phyloP scores from a whole-genome alignment of 2,888 invertebrate species.

The Lasioglossum villosulum region DNA sequence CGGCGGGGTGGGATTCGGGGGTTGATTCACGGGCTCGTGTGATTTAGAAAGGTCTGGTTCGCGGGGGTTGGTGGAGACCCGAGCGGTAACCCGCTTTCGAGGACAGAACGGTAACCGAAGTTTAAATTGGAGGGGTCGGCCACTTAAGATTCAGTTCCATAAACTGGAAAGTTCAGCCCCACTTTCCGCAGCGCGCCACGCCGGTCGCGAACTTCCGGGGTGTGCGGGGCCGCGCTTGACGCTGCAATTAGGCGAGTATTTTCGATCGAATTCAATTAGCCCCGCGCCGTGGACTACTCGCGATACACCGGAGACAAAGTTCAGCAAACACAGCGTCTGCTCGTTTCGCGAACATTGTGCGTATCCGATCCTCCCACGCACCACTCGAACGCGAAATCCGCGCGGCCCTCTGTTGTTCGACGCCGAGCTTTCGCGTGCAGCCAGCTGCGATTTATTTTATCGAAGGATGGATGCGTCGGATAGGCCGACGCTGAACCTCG shows the following conservation, averaged over 20 bases:
- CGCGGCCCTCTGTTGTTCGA: neutral
- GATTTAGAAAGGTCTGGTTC: slow-evolving; percentile 2
- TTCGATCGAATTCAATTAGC: slow-evolving; percentile 74
- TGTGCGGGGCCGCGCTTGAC: slow-evolving; percentile 34
- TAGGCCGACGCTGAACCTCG: neutral
- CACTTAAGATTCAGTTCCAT: slow-evolving; percentile 74
- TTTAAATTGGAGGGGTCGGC: slow-evolving; percentile 72
- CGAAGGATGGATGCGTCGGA: neutral
- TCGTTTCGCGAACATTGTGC: slow-evolving; percentile 11
- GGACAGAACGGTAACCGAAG: slow-evolving; percentile 69
- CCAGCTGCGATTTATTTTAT: slow-evolving; percentile 37
- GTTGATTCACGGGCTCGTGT: slow-evolving; percentile 46
- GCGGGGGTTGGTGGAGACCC: slow-evolving; percentile 7
- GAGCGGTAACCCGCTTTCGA: slow-evolving; percentile 65
- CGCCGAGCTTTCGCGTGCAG: neutral
- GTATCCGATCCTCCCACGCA: neutral
- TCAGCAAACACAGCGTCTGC: neutral
- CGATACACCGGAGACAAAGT: slow-evolving; percentile 49
- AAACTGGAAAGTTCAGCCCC: slow-evolving; percentile 71
- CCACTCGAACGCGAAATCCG: neutral
- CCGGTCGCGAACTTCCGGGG: slow-evolving; percentile 11
- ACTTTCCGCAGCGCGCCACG: slow-evolving; percentile 47
- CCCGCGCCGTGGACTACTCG: slow-evolving; percentile 27
- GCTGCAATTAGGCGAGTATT: slow-evolving; percentile 73
- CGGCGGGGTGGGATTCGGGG: neutral